phyloP scores from a whole-genome alignment of 1,140 invertebrate genomes.

The Aphidius ervi region DNA sequence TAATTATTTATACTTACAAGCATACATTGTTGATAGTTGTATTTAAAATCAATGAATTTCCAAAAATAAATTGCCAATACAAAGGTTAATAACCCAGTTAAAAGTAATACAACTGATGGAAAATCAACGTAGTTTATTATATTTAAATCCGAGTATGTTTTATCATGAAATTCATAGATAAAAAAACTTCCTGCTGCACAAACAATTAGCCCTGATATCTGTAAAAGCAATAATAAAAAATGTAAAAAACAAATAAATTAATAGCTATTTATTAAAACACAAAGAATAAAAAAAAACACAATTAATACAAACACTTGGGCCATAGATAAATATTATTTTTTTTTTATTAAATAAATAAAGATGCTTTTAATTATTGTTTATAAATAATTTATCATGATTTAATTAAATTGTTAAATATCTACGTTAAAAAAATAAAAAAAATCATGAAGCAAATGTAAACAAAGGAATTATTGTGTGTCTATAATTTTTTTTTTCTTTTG shows the following conservation, averaged over 20 bases:
- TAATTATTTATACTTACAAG: conserved; percentile 42
- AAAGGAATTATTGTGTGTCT: background rate
- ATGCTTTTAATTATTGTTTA: background rate
- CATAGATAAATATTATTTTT: conserved; percentile 6
- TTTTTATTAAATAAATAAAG: background rate
- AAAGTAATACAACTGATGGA: conserved; percentile 44
- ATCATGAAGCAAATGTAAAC: conserved; percentile 2
- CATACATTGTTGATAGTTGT: conserved; percentile 49
- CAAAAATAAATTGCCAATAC: conserved; percentile 54
- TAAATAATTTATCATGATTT: background rate
- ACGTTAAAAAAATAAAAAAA: background rate
- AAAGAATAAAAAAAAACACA: background rate
- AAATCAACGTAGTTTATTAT: conserved; percentile 50
- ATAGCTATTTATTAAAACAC: too few species aligned
- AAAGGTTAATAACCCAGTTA: conserved; percentile 53
- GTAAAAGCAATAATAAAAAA: conserved; percentile 29
- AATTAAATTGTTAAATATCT: background rate
- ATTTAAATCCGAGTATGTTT: conserved; percentile 32
- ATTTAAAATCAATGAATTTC: conserved; percentile 52
- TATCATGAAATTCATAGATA: conserved; percentile 53
- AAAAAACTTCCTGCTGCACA: conserved; percentile 51
- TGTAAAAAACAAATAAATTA: background rate
- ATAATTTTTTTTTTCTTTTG: background rate
- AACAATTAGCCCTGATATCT: conserved; percentile 55
- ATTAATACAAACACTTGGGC: background rate